These are phyloP conservation scores for Chironomus striatipennis DNA, from an alignment of 1,140 invertebrate genomes.

Conservation along the genomic window DNA sequence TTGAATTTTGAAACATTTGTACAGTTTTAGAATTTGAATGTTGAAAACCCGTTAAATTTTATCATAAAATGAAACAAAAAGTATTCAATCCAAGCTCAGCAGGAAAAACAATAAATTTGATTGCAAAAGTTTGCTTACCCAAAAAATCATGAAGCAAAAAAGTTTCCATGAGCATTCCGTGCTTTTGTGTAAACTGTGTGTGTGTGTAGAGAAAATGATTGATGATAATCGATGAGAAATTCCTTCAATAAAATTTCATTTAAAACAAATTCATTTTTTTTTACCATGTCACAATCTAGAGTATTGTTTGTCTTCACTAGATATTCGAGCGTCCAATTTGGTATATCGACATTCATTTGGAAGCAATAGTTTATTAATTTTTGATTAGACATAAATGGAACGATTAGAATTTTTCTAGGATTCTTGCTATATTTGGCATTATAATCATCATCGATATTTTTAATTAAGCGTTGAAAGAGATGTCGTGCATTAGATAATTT, in stretches of 20 bases:
- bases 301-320: conserved; percentile 31
- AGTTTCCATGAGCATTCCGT: conserved; percentile 62
- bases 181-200: conserved; percentile 61
- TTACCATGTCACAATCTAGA: conserved; percentile 36
- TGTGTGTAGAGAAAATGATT: too few relatives aligned
- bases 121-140: too few relatives aligned
- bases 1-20: too few relatives aligned
- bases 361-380: conserved; percentile 36
- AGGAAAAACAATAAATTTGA: too few relatives aligned
- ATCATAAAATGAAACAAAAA: too few relatives aligned
- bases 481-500: conserved; percentile 48
- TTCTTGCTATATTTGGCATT: conserved; percentile 29
- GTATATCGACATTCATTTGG: conserved; percentile 33
- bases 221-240: conserved; percentile 43
- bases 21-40: too few relatives aligned
- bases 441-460: conserved; percentile 44
- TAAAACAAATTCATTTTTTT: background rate
- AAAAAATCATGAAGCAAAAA: conserved; percentile 51
- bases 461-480: conserved; percentile 38
- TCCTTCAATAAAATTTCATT: conserved; percentile 40
- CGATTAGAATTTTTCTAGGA: conserved; percentile 32
- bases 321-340: conserved; percentile 38
- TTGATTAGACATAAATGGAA: conserved; percentile 36
- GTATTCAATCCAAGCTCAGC: too few relatives aligned
- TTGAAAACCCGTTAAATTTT: too few relatives aligned